Evolutionary conservation across 2,113 vertebrate species (phyloP), one percentile per base, ranked within the genome.

Genomic region (Orycteropus afer): DNA sequence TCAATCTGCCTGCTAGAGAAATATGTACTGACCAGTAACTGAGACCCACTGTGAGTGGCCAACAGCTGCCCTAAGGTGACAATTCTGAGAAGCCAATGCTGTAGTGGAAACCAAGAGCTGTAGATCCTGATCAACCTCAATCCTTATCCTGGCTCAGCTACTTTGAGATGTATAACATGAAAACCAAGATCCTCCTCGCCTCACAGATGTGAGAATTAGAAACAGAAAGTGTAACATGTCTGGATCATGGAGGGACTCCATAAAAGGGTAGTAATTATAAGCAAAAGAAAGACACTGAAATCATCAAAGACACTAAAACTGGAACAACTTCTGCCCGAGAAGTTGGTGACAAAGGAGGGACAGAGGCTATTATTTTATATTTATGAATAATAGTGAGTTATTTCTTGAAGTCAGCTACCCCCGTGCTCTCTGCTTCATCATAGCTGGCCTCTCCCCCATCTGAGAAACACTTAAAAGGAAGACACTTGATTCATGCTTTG

Each of bases 1-100:
- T 59, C 29, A 20, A 3, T 57, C 57, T 8, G 1, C 63, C 80
- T 32, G 18, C 29, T 20, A 67, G 57, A 45, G 25, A 59, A 13
- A 47, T 10, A 18, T 3, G 15, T 3, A 34, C 25, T 42, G 42
- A 37, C 9, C 49, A 27, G 85, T 15, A 14, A 34, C 59, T 1
- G 25, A 55, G 45, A 23, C 29, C 55, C 0, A 1, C 47, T 8
- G 1, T 34, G 27, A 1, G 2, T 1, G 45, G 45, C 20, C 61
- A 9, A 45, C 7, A 51, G 65, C 14, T 5, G 5, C 63, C 32
- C 14, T 11, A 1, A 15, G 13, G 32, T 34, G 32, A n/a, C n/a
- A 32, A 65, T 32, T 13, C 18, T 3, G 22, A 5, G 22, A 27
- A 55, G 59, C 22, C 22, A 29, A 25, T 0, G 2, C 13, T 7